Base-by-base conservation (phyloP, 2,113 vertebrate genomes). In the Pangasianodon gigas region DNA sequence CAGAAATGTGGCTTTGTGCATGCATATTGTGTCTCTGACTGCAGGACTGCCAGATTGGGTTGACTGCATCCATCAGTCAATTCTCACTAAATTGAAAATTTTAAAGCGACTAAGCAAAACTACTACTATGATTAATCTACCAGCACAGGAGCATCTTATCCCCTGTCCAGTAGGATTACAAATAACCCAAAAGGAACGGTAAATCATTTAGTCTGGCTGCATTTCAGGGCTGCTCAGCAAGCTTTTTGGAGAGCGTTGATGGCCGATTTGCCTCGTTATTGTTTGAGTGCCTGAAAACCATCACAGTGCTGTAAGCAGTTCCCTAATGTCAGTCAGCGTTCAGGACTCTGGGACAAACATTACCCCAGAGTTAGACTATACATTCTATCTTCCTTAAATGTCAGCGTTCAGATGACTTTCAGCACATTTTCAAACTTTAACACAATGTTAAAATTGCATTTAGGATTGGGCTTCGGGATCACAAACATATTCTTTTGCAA, bases 301-400 rank as follows among this genome's bases (percentile, higher is more conserved):
- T 88, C 80, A 84, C 80, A 44, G 37, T 67, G 32, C 80, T 51
- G 7, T 92, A 93, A 92, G 92, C 90, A 89, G 91, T 92, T 71
- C 58, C 69, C 29, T 41, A 51, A 62, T 87, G 84, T 60, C 52
- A 54, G 58, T 75, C 81, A 88, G 82, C n/a, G 32, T 77, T 88
- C 84, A 56, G 21, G 52, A 24, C 4, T 37, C 19, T 18, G 21
- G 52, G 37, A 56, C 4, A 26, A 60, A 82, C 3, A 6, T 81
- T 41, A 18, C 26, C n/a, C 54, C 2, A 41, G 11, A 19, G n/a
- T 44, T 60, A 26, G 9, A 44, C 10, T 84, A 11, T 14, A 41
- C 11, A 84, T 58, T 60, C 5, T 4, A 2, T 58, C 19, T 41
- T 60, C 32, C 19, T 58, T 8, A 83, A 26, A 83, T 13, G 21